Conservation (phyloP, 2,888 invertebrate species). For the Troides helena region DNA sequence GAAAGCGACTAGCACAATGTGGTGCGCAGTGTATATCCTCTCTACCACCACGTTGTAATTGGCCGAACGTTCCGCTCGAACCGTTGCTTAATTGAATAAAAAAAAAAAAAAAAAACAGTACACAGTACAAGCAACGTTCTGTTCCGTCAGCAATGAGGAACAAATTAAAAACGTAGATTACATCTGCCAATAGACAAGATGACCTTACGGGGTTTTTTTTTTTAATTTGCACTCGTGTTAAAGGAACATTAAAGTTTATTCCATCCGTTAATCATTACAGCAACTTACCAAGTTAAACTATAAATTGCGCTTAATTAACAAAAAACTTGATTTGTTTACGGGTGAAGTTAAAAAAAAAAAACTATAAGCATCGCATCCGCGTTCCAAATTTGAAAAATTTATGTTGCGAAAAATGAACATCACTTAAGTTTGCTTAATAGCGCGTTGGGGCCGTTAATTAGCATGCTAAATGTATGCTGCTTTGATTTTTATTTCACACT, state of each 20-base stretch:
- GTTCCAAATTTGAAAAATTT: slow-evolving; percentile 24
- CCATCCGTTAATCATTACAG: too few species aligned
- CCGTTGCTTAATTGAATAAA: too few species aligned
- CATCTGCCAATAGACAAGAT: slow-evolving; percentile 10
- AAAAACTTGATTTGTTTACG: too few species aligned
- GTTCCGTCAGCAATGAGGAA: slow-evolving; percentile 25
- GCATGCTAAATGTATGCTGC: slow-evolving; percentile 25
- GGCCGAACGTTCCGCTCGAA: too few species aligned
- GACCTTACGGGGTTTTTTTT: background rate
- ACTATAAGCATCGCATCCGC: slow-evolving; percentile 9
- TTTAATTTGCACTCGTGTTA: too few species aligned
- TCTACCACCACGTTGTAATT: too few species aligned
- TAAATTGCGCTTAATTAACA: too few species aligned
- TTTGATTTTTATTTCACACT: slow-evolving; percentile 11
- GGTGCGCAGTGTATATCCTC: too few species aligned
- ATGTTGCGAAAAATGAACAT: slow-evolving; percentile 27
- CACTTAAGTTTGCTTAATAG: slow-evolving; percentile 21
- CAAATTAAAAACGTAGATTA: slow-evolving; percentile 11
- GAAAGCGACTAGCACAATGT: too few species aligned
- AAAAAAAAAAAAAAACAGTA: too few species aligned
- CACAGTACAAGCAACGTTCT: slow-evolving; percentile 1
- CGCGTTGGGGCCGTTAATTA: slow-evolving; percentile 23
- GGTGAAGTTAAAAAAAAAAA: background rate
- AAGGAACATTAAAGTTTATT: too few species aligned
- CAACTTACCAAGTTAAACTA: too few species aligned